Conservation (phyloP, 2,888 invertebrate species). For the Apodemia hepburni region DNA sequence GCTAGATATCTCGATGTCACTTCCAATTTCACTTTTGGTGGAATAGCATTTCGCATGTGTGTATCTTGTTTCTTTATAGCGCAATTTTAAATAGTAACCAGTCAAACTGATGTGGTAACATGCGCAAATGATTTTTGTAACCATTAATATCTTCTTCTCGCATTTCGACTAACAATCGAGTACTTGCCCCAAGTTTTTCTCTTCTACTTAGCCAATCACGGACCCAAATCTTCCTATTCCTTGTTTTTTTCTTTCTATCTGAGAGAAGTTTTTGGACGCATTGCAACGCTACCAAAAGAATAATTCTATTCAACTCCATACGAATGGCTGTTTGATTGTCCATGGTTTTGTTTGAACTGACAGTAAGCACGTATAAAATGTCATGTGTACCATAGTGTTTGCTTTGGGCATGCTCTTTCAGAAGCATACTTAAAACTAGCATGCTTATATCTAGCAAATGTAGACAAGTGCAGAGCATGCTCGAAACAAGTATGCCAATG, state of each 20-base stretch:
- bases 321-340: not conserved
- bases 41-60: slow-evolving; percentile 37
- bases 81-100: slow-evolving; percentile 31
- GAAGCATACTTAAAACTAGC: slow-evolving; percentile 3
- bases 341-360: slow-evolving; percentile 6
- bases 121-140: slow-evolving; percentile 32
- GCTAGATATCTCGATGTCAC: slow-evolving; percentile 39
- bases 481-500: not conserved
- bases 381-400: not conserved
- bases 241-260: slow-evolving; percentile 14
- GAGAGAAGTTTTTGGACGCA: not conserved
- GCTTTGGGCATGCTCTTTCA: not conserved
- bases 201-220: not conserved
- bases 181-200: slow-evolving; percentile 15
- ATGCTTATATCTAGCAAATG: slow-evolving; percentile 1
- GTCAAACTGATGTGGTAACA: slow-evolving; percentile 32
- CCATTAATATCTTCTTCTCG: slow-evolving; percentile 32
- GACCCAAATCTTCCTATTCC: slow-evolving; percentile 13
- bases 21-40: slow-evolving; percentile 40
- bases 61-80: slow-evolving; percentile 36
- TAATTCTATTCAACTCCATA: not conserved
- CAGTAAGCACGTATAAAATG: slow-evolving; percentile 3
- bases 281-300: slow-evolving; percentile 2
- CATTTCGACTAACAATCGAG: slow-evolving; percentile 32
- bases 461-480: not conserved